Base-by-base conservation (phyloP, 2,888 invertebrate species). In the Torymus texanus region DNA sequence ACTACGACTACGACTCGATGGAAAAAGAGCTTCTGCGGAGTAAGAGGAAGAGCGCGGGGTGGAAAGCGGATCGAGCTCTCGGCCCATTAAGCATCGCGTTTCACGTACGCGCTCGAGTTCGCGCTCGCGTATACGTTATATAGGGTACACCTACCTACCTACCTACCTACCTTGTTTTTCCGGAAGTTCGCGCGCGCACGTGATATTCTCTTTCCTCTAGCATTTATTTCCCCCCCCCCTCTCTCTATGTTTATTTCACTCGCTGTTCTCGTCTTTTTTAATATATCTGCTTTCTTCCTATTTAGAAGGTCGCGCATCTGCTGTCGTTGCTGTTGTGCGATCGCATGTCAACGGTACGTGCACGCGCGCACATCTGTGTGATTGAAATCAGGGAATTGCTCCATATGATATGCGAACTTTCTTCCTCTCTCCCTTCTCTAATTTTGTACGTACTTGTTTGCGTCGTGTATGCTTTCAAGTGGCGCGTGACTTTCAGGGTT, bases 21-120 rank as follows among this genome's bases (percentile, higher is more conserved):
- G 24, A 24, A 14, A 70, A 18, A 51, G 41, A 41, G 41, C 41
- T 41, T 8, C 41, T 41, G 56, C n/a, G 62, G 73, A 77, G 79
- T 58, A 59, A 66, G 58, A 56, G 62, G 79, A 78, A 68, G 81
- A 53, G 13, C 51, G 72, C 76, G 74, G 61, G 21, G 21, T 21
- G 80, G 75, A 83, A 84, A 84, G 83, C 83, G 82, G 80, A 85
- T 84, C 83, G 83, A 82, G 82, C 83, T 82, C 82, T 81, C 82
- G 81, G 81, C 84, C 85, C 85, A 86, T 86, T 86, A 85, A 85
- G 85, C 84, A 82, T 86, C 85, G 83, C 82, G 83, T 86, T 86
- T 85, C 85, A 85, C 82, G 76, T 79, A 74, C 77, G 72, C 55
- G 41, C 70, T 11, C 4, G 16, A 10, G 56, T 21, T 65, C 41